Base-by-base conservation (phyloP, 2,113 vertebrate species). In the Rhinolophus sinicus region DNA sequence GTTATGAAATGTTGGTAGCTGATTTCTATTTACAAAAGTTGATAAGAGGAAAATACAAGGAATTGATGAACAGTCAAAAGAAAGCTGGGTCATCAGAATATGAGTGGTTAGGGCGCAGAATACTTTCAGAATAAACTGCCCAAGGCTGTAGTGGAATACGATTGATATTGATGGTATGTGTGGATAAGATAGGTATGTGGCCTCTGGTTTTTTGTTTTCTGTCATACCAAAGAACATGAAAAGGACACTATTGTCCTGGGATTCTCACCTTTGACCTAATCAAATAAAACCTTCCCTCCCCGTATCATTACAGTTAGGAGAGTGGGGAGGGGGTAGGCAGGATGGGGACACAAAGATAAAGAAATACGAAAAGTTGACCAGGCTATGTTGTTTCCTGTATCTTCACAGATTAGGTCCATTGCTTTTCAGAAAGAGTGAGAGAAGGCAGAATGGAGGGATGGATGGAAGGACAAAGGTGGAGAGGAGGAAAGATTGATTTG, bases 131-230 rank as follows among this genome's bases (percentile, higher is more conserved):
- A 44, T 10, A 54, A 33, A 40, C 19, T 52, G 90, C 97, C 88
- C 0, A 35, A 56, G 95, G 96, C 85, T 28, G 15, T 28, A 13
- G 44, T 38, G 6, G 60, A 82, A 56, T 50, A 35, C 81, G 75
- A 26, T 15, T 73, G 62, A n/a, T 75, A 58, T 15, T 94, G 83
- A 96, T 97, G 95, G 97, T 80, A 96, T 90, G 94, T 95, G 82
- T 77, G 95, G 94, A 89, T 97, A 94, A 97, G 96, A 76, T 4
- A 94, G 95, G 93, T 93, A 93, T 95, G 96, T 97, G 50, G 93
- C 95, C 94, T 92, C 81, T 62, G 76, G 85, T 69, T 95, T 96
- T 93, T 93, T 72, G 77, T 89, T 95, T 97, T 94, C 89, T 92
- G 77, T 95, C 92, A 95, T 93, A 60, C 92, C 86, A 96, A 84